Evolutionary conservation across 2,888 invertebrate genomes (phyloP).

Genomic region (Philereme transversata): DNA sequence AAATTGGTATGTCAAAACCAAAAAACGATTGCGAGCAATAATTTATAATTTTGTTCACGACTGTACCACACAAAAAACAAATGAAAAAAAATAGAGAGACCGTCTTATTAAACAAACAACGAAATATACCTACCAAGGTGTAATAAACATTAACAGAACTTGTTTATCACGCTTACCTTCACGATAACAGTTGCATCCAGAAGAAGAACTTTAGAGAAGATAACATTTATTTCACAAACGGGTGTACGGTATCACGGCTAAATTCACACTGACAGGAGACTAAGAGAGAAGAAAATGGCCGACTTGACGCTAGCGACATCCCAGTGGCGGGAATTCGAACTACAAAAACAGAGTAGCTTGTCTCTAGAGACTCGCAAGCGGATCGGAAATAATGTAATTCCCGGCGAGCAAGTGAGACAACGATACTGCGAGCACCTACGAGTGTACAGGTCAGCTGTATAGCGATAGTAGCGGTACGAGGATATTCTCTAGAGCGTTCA

Average conservation of each 20-base stretch:
- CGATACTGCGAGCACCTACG: conserved; percentile 22
- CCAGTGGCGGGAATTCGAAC: conserved; percentile 55
- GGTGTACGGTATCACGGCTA: conserved; percentile 57
- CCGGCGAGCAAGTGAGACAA: conserved; percentile 44
- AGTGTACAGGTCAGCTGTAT: conserved; percentile 19
- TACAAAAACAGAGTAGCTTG: conserved; percentile 51
- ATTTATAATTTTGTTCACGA: background rate
- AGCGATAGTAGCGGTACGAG: conserved; percentile 17
- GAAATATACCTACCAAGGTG: background rate
- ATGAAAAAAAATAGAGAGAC: background rate
- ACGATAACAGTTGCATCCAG: conserved; percentile 54
- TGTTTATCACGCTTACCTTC: conserved; percentile 49
- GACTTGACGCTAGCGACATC: conserved; percentile 56
- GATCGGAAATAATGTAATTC: conserved; percentile 26
- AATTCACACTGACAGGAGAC: conserved; percentile 66
- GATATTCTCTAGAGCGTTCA: conserved; percentile 45
- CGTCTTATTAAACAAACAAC: background rate
- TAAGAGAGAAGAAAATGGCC: conserved; percentile 82
- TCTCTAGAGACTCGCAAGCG: conserved; percentile 44
- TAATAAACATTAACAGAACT: conserved; percentile 25
- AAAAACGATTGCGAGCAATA: no score
- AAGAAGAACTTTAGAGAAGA: conserved; percentile 71
- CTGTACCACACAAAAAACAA: background rate
- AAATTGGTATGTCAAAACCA: background rate
- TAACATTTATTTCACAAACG: conserved; percentile 53